Evolutionary conservation across 2,113 vertebrate genomes (phyloP).

Genomic region (Neolamprologus sp.): DNA sequence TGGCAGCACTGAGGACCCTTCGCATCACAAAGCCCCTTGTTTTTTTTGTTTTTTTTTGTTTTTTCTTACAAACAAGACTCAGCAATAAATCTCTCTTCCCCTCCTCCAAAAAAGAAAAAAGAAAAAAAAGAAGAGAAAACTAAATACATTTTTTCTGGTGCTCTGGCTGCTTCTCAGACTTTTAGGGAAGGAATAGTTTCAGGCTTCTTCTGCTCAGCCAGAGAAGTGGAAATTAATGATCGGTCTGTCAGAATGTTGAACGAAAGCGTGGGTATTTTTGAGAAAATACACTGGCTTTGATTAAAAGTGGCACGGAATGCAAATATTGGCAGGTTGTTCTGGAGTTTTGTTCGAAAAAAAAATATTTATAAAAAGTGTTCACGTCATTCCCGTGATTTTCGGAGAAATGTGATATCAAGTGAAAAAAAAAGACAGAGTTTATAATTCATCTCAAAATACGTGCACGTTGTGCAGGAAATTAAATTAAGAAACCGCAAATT

Average conservation of each 20-base stretch:
- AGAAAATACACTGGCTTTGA: neutral
- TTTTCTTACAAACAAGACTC: neutral
- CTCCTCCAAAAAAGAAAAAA: neutral
- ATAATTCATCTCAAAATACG: neutral
- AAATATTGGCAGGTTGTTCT: neutral
- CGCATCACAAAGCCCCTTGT: constrained; percentile 16
- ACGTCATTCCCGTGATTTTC: neutral
- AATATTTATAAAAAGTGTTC: neutral
- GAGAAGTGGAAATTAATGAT: constrained; percentile 22
- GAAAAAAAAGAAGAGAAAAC: neutral
- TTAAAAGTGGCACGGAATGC: neutral
- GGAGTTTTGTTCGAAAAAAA: neutral
- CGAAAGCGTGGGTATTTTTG: constrained; percentile 12
- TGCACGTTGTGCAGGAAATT: neutral
- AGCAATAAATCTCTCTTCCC: neutral
- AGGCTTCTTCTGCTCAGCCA: constrained; percentile 12
- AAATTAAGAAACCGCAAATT: neutral
- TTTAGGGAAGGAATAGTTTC: neutral
- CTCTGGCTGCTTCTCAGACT: neutral
- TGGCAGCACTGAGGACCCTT: constrained; percentile 35
- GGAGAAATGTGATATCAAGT: neutral
- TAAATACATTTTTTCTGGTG: neutral
- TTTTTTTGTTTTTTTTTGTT: neutral
- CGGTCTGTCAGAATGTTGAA: constrained; percentile 35
- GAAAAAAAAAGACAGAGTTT: neutral